phyloP scores from a whole-genome alignment of 2,113 vertebrate genomes.

The Pungitius pungitius region DNA sequence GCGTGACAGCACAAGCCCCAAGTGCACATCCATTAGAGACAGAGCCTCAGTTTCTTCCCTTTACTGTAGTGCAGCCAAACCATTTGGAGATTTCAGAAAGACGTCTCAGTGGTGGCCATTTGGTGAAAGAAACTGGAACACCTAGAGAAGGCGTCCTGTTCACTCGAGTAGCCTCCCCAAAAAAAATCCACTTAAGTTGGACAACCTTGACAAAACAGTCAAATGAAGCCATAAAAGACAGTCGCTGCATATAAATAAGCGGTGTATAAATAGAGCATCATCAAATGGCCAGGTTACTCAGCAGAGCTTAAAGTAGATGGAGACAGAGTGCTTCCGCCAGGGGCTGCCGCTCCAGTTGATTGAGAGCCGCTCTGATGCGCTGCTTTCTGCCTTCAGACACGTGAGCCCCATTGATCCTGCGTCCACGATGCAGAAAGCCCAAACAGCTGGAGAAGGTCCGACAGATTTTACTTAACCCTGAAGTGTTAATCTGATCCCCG shows the following conservation, averaged over 20 bases:
- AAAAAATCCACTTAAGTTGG: neutral
- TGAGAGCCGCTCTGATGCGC: constrained; percentile 52
- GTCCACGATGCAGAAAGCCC: constrained; percentile 42
- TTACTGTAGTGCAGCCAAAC: constrained; percentile 47
- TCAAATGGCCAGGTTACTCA: constrained; percentile 17
- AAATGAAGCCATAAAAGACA: constrained; percentile 13
- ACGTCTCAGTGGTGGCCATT: constrained; percentile 26
- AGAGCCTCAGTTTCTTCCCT: constrained; percentile 23
- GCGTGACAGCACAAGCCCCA: constrained; percentile 29
- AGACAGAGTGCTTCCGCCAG: constrained; percentile 5
- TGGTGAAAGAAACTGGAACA: constrained; percentile 19
- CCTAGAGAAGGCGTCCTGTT: neutral
- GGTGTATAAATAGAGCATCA: neutral
- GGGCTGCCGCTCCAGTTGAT: constrained; percentile 40
- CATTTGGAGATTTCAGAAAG: constrained; percentile 26
- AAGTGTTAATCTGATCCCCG: constrained; percentile 44
- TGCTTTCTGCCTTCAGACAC: constrained; percentile 27
- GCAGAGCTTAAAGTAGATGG: constrained; percentile 27
- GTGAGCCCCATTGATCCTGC: constrained; percentile 56
- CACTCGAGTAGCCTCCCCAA: neutral
- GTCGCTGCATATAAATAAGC: constrained; percentile 16
- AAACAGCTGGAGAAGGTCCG: constrained; percentile 50
- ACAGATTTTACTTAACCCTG: constrained; percentile 42
- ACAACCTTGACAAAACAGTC: constrained; percentile 14
- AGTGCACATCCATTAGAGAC: constrained; percentile 33